Evolutionary conservation across 2,113 vertebrate species (phyloP).

Genomic region (Gavialis gangeticus): DNA sequence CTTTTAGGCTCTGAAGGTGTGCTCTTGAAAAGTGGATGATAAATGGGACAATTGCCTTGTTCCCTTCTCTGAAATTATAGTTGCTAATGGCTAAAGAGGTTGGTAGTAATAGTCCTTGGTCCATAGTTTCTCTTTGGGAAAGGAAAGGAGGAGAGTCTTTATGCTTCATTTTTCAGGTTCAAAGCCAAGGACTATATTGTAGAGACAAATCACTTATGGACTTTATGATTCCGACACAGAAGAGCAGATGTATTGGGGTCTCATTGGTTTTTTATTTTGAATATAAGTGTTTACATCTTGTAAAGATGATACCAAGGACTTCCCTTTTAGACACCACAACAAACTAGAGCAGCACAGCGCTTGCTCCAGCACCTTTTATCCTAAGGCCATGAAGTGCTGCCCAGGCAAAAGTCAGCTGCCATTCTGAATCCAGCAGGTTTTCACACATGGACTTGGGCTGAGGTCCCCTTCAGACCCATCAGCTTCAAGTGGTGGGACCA

Average conservation of each 20-base stretch:
- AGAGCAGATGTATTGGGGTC: not conserved
- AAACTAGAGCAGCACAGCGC: constrained; percentile 3
- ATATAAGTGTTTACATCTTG: not conserved
- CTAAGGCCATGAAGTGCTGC: not conserved
- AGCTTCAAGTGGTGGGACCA: not conserved
- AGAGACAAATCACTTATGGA: not conserved
- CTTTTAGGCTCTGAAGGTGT: constrained; percentile 44
- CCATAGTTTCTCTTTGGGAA: constrained; percentile 16
- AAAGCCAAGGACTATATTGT: constrained; percentile 39
- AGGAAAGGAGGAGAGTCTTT: not conserved
- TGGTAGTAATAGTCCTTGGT: not conserved
- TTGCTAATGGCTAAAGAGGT: not conserved
- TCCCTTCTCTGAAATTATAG: constrained; percentile 47
- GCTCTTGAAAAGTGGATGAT: constrained; percentile 19
- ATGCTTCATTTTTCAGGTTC: not conserved
- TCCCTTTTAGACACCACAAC: constrained; percentile 26
- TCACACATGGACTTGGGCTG: not conserved
- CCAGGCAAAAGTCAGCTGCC: not conserved
- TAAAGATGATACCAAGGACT: not conserved
- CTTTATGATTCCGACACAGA: not conserved
- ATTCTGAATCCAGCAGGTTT: not conserved
- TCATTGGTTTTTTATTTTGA: no score
- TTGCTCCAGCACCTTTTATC: constrained; percentile 25
- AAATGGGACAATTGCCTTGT: not conserved
- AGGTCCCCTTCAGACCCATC: not conserved